Evolutionary conservation across 2,797 vertebrate genomes (phyloP), one percentile per base, ranked within the genome.

Genomic region (Tokudaia muenninki): DNA sequence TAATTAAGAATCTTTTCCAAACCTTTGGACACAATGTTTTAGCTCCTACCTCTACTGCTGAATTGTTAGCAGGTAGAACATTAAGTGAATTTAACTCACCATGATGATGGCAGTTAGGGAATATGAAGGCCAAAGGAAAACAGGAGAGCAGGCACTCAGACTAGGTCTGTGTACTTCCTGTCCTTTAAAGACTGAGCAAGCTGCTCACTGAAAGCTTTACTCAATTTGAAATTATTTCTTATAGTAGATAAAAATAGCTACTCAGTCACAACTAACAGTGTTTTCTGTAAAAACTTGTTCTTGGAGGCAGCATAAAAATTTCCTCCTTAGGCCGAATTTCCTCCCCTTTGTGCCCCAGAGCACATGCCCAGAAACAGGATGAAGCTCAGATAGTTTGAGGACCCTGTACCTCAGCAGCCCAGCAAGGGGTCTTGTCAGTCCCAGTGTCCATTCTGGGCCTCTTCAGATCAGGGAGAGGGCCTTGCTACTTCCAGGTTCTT

Each of bases 211-310:
- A 80, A 92, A 79, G 81, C 93, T 94, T 87, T 86, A 88, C 79
- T 96, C 75, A 90, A 13, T 74, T 94, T 78, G 80, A 78, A n/a
- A 34, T 96, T 94, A 81, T 67, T 86, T 14, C 47, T 90, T 74
- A 81, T 88, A 93, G 81, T 13, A 79, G 87, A 86, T 31, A 34
- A 82, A 63, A 75, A 80, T 41, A 81, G 67, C 34, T 47, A 59
- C 16, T 55, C 87, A 41, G 57, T 31, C 50, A n/a, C 52, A 70
- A 26, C 26, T 82, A 24, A 34, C 77, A 61, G 34, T 94, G 41
- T 90, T 97, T 86, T 72, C 52, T 97, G 41, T 67, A 92, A 75
- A 94, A 75, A 70, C 41, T 89, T 89, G 26, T 92, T 94, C 19
- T 91, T 92, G 75, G 77, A 78, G 55, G 6, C 17, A 67, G 70